A percentile compares a stretch with the other conserved stretches of the same genome.
Conservation (phyloP, 2,888 invertebrate genomes). For the Eumacrocentrus americanus region DNA sequence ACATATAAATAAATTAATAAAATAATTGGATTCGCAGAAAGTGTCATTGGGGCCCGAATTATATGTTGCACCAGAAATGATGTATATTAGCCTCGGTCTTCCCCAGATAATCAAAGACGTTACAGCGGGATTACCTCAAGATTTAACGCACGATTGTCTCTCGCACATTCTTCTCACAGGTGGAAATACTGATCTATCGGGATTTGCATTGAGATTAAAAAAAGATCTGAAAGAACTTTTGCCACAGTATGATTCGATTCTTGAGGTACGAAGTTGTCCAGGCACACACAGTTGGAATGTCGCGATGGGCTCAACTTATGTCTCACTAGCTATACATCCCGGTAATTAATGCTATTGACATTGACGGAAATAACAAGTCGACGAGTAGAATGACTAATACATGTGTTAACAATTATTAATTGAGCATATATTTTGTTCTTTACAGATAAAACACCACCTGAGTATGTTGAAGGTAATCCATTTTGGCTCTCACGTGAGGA, state of each 20-base stretch:
- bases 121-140: constrained; percentile 53
- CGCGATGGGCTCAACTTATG: constrained; percentile 60
- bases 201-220: constrained; percentile 56
- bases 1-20: too few relatives aligned
- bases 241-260: constrained; percentile 55
- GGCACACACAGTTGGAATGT: constrained; percentile 61
- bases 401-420: too few relatives aligned
- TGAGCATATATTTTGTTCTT: constrained; percentile 17
- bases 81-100: constrained; percentile 58
- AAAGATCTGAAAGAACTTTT: constrained; percentile 57
- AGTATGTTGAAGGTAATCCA: constrained; percentile 57
- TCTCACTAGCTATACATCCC: constrained; percentile 58
- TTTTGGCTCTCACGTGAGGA: constrained; percentile 61
- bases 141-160: constrained; percentile 57
- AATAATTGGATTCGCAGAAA: constrained; percentile 53
- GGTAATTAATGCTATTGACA: too few relatives aligned
- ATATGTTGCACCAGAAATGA: constrained; percentile 60
- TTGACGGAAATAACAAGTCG: too few relatives aligned
- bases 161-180: constrained; percentile 60
- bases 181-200: constrained; percentile 60
- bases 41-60: constrained; percentile 59
- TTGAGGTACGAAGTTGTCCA: constrained; percentile 57
- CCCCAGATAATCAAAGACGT: constrained; percentile 59
- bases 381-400: too few relatives aligned
- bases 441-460: constrained; percentile 57